Evolutionary conservation across 2,113 vertebrate species (phyloP), one percentile per base, ranked within the genome.

Genomic region (Brienomyrus longianalis): DNA sequence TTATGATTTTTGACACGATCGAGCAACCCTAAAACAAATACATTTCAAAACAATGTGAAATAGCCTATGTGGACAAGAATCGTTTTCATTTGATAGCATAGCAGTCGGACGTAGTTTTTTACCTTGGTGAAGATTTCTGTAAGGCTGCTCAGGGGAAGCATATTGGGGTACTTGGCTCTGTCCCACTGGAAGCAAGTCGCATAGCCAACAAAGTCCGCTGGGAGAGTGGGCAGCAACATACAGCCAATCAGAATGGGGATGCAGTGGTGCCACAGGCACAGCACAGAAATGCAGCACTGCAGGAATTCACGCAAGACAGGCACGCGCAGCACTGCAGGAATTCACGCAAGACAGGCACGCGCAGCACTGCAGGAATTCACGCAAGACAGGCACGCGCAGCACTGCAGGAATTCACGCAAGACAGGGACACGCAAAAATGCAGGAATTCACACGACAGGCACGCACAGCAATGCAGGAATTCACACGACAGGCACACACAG

Each of bases 161-260:
- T 96, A 15, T 96, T 95, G 15, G 98, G 96, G 88, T 98, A 99
- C 91, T 98, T 99, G 94, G 97, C 98, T 96, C 97, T 97, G 96
- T 99, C 98, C 98, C 98, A 99, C 89, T 99, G 97, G 93, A 99
- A 99, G 86, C 93, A 96, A 77, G 96, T 97, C 94, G 98, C 92
- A 3, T 98, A 98, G 92, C 95, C 97, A 56, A 97, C 94, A 90
- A 98, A 91, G 90, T 99, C 97, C 91, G 97, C 98, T 99, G 94
- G 43, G 83, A 92, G 86, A 94, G 80, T 91, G 48, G 62, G 27
- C 31, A 31, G 17, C 52, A 88, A 39, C 13, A 45, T 10, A 11
- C 87, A 88, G 6, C 54, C 11, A 35, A 59, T 56, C 87, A 56
- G 31, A 47, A 62, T 27, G 47, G 23, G 8, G 31, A 83, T 66